Evolutionary conservation across 2,888 invertebrate genomes (phyloP), one percentile per base, ranked within the genome.

Genomic region (Leptarthrus brevirostris): DNA sequence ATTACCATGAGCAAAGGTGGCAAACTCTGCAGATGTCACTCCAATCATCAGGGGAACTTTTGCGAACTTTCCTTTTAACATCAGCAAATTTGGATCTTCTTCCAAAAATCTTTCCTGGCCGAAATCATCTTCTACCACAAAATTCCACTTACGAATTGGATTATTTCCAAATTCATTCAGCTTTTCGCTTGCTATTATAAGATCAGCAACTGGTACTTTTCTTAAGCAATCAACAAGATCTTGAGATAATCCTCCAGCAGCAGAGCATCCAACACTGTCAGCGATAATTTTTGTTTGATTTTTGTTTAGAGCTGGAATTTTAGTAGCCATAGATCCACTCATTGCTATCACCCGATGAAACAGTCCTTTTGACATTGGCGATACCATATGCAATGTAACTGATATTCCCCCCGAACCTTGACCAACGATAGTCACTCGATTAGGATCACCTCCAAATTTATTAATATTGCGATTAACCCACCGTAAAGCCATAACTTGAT

Each of bases 291-390:
- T 40, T 61, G 61, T 61, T 79, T 92, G 90, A 76, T 87, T 88
- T 74, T 86, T 85, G 0, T 91, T 91, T 72, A 92, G 80, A 22
- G 87, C 81, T 20, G 87, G 80, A 79, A 90, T 90, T 54, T 89
- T 88, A 1, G 86, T 86, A 0, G 87, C 85, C 0, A 87, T 86
- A 0, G 91, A 87, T 0, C 89, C 91, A 77, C 91, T 91, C 88
- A 90, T 89, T 0, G 89, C 87, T 10, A 92, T 89, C 0, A 87
- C 92, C 47, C 88, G 86, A 79, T 92, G 91, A 83, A 92, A 92
- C 0, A 92, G 79, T 82, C 88, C 89, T 80, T 83, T 84, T 0
- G 90, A 89, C 85, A 91, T 86, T 0, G 90, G 89, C 0, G 91
- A 91, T 1, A 87, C 85, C 83, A 90, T 82, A 61, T 87, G 87